Evolutionary conservation across 1,140 invertebrate genomes (phyloP), one percentile per base, ranked within the genome.

Genomic region (Conus ventricosus): DNA sequence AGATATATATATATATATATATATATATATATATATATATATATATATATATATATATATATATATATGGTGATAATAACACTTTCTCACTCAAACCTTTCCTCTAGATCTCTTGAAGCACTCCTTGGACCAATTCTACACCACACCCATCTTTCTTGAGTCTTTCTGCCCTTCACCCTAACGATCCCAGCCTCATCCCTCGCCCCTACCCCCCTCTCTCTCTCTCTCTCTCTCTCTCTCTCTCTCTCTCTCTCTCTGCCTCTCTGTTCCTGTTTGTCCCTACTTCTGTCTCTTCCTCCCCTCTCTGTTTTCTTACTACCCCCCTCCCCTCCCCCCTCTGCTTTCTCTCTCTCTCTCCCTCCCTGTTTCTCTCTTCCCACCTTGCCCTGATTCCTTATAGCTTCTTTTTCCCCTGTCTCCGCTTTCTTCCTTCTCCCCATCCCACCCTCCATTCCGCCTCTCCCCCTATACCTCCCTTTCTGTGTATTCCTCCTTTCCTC

Each of bases 341-440:
- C 83, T 10, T 13, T 25, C n/a, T 63, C 55, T 27, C 27, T 60
- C 39, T 67, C 54, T 60, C 54, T 57, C 53, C 23, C 6, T 78
- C 76, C 23, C 76, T 39, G 0, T 78, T 25, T 78, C 76, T 51
- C 27, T 27, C 27, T 78, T 17, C 23, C 27, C 10, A 7, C 23
- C 27, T 25, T 51, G 27, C 80, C 55, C 53, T 81, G 23, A 54
- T 17, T 54, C 80, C 6, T 51, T 78, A 5, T 81, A 15, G 54
- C 80, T 81, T 81, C 53, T 81, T 51, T 78, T 17, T 6, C 76
- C 76, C 13, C 76, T 39, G 7, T 25, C 39, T 4, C 55, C 55
- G 60, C 55, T n/a, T 7, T 84, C 23, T 84, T 23, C 53, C 55
- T 20, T 84, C 57, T 84, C 83, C 53, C 83, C 20, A 15, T 81